phyloP scores from a whole-genome alignment of 2,888 invertebrate species.

The Spodoptera picta region DNA sequence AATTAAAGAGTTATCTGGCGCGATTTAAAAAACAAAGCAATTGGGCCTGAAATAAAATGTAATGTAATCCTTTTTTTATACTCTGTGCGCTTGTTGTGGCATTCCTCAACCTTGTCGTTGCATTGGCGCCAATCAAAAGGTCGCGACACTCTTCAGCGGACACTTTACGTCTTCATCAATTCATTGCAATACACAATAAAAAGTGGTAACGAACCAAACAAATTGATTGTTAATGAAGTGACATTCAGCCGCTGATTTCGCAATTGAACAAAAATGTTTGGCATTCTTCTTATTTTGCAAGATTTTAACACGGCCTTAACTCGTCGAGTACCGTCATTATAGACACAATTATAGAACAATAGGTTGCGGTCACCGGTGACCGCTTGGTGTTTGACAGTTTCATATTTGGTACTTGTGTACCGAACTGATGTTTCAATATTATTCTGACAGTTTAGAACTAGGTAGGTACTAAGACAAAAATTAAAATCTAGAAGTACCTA shows the following conservation, averaged over 20 bases:
- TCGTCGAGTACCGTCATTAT: no score
- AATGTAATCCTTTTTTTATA: constrained; percentile 21
- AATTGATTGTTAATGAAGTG: constrained; percentile 59
- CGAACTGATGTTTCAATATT: no score
- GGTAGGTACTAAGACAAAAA: no score
- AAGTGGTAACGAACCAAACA: constrained; percentile 61
- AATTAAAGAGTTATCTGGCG: constrained; percentile 19
- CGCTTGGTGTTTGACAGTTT: no score
- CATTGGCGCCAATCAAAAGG: constrained; percentile 76
- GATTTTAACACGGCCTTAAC: neutral
- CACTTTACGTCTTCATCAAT: constrained; percentile 75
- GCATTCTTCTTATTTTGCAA: constrained; percentile 8
- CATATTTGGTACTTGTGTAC: no score
- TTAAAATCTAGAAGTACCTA: no score
- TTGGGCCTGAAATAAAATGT: constrained; percentile 14
- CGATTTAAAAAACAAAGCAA: constrained; percentile 18
- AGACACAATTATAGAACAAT: no score
- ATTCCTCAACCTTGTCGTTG: constrained; percentile 64
- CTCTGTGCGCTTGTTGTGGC: constrained; percentile 43
- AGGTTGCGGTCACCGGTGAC: no score
- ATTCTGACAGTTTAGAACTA: no score
- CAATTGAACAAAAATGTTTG: constrained; percentile 32
- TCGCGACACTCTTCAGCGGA: constrained; percentile 72
- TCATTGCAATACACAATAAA: constrained; percentile 72
- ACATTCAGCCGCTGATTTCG: constrained; percentile 54